phyloP scores from a whole-genome alignment of 2,797 vertebrate genomes.

The Knipowitschia caucasica region DNA sequence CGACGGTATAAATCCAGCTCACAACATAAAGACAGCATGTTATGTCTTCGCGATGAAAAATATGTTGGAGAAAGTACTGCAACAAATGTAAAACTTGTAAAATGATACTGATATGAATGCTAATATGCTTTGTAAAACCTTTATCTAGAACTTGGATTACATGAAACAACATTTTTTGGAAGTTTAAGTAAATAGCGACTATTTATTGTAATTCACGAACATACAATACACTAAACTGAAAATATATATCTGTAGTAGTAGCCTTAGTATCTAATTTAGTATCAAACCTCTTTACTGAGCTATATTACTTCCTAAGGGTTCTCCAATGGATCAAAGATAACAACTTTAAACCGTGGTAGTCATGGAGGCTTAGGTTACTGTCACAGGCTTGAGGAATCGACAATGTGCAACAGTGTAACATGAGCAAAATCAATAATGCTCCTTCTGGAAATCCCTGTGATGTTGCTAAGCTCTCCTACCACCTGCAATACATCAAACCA shows the following conservation, averaged over 20 bases:
- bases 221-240: background rate
- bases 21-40: too few relatives aligned
- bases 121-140: too few relatives aligned
- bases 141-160: too few relatives aligned
- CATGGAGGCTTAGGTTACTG: slow-evolving; percentile 3
- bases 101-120: too few relatives aligned
- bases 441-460: slow-evolving; percentile 84
- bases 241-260: background rate
- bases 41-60: too few relatives aligned
- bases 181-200: background rate
- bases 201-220: background rate
- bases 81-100: too few relatives aligned
- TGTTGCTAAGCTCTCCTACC: slow-evolving; percentile 79
- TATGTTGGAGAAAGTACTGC: too few relatives aligned
- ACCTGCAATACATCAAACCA: slow-evolving; percentile 71
- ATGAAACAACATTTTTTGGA: too few relatives aligned
- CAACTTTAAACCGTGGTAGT: background rate
- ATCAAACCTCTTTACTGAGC: too few relatives aligned
- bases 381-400: slow-evolving; percentile 35
- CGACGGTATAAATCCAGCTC: too few relatives aligned
- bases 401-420: slow-evolving; percentile 74
- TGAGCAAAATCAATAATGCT: slow-evolving; percentile 83
- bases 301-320: background rate
- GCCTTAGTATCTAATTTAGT: background rate
- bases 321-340: background rate